Evolutionary conservation across 2,888 invertebrate genomes (phyloP).

Genomic region (Candidula unifasciata): DNA sequence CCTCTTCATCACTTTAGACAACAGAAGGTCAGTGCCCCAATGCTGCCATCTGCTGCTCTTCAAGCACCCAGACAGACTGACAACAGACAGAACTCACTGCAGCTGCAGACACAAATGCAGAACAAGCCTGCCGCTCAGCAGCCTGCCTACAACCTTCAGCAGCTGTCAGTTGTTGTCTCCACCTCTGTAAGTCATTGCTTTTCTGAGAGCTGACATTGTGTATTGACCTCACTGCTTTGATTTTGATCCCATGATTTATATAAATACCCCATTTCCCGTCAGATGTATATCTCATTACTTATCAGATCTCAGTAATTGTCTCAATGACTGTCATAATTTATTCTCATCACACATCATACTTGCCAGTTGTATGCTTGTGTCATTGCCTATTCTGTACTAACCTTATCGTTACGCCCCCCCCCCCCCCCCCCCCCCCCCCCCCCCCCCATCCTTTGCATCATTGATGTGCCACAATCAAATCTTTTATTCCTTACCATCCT

Average conservation of each 20-base stretch:
- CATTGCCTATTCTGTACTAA: no score
- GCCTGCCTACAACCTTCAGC: not conserved
- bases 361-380: no score
- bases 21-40: conserved; percentile 29
- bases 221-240: not conserved
- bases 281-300: not conserved
- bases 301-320: no score
- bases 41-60: conserved; percentile 3
- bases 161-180: not conserved
- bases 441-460: no score
- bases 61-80: not conserved
- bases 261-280: not conserved
- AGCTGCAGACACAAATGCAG: not conserved
- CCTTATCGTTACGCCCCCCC: no score
- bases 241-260: not conserved
- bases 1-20: not conserved
- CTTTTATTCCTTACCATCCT: no score
- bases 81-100: not conserved
- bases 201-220: not conserved
- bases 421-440: no score
- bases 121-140: not conserved
- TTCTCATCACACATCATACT: no score
- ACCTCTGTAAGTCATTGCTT: conserved; percentile 26
- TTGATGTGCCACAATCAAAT: no score
- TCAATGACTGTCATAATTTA: no score